A percentile compares a stretch with the other conserved stretches of the same genome.
Evolutionary conservation across 2,888 invertebrate genomes (phyloP).

Genomic region (Diabrotica balteata): DNA sequence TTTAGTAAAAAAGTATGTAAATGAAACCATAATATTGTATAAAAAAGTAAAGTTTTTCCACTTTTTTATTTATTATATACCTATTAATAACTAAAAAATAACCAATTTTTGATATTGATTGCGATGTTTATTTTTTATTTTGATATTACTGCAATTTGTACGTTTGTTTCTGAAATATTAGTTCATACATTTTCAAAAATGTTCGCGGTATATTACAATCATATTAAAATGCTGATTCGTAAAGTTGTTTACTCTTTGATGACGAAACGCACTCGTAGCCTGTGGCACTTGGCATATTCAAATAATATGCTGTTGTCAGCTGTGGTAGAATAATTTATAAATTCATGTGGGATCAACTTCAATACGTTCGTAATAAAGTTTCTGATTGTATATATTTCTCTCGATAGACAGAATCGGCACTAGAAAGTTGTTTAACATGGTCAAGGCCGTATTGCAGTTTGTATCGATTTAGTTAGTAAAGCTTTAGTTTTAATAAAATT

Average conservation of each 20-base stretch:
- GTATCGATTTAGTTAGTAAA: not conserved
- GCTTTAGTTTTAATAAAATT: not conserved
- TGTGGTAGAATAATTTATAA: slow-evolving; percentile 14
- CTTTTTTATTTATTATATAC: no score
- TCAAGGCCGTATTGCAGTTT: not conserved
- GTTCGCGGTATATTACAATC: no score
- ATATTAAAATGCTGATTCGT: slow-evolving; percentile 7
- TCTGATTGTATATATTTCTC: slow-evolving; percentile 4
- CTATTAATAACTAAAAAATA: no score
- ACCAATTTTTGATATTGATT: no score
- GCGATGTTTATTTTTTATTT: no score
- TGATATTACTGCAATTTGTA: no score
- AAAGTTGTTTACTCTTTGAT: slow-evolving; percentile 2
- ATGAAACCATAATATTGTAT: no score
- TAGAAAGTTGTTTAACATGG: no score
- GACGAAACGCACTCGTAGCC: slow-evolving; percentile 1
- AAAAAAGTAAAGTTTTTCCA: no score
- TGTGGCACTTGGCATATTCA: slow-evolving; percentile 3
- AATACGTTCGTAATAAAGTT: slow-evolving; percentile 11
- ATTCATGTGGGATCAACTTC: slow-evolving; percentile 18
- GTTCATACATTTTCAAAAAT: no score
- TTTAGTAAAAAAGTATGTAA: no score
- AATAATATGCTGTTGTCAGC: slow-evolving; percentile 14
- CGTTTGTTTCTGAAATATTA: no score
- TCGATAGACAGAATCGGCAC: not conserved